Evolutionary conservation across 2,888 invertebrate genomes (phyloP), one percentile per base, ranked within the genome.

Genomic region (Troides helena): DNA sequence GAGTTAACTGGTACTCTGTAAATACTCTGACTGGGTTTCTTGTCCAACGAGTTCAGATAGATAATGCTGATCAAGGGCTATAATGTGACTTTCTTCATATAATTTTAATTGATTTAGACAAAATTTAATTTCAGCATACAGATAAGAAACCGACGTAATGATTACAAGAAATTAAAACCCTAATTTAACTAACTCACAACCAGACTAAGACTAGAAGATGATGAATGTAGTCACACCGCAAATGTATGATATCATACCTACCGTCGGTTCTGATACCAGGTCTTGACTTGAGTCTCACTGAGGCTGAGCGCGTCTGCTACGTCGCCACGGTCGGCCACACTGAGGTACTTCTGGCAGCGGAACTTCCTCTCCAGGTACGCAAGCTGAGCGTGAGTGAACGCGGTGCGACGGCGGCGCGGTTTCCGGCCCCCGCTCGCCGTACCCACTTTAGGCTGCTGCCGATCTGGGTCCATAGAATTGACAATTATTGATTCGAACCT

Each of bases 201-300:
- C 4, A 46, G 0, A 46, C 14, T 46, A 1, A 46, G 14, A 2
- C 3, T 46, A 0, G 46, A 46, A 46, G 14, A 14, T 46, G 46
- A 46, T 46, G 46, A 3, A 12, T 46, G 1, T 14, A 17, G 14
- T 14, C 46, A 14, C 12, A 1, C 39, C 39, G 7, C 6, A 39
- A 10, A 10, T 39, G 7, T 39, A 39, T 10, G 39, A 53, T 6
- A 1, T 18, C n/a, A 50, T 17, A 62, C 60, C 23, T 25, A 97
- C 97, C 97, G 94, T 86, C 97, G 93, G 81, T 97, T 97, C 88
- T 97, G 97, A 80, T 97, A 98, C 98, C 98, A 98, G 1, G 98
- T 98, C 90, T 98, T 98, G 67, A 98, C 98, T 84, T 98, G 98
- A 0, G 98, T 98, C 89, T 98, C 98, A 53, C 97, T 97, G 39